Evolutionary conservation across 1,140 invertebrate genomes (phyloP).

Genomic region (Drosophila trapezifrons): DNA sequence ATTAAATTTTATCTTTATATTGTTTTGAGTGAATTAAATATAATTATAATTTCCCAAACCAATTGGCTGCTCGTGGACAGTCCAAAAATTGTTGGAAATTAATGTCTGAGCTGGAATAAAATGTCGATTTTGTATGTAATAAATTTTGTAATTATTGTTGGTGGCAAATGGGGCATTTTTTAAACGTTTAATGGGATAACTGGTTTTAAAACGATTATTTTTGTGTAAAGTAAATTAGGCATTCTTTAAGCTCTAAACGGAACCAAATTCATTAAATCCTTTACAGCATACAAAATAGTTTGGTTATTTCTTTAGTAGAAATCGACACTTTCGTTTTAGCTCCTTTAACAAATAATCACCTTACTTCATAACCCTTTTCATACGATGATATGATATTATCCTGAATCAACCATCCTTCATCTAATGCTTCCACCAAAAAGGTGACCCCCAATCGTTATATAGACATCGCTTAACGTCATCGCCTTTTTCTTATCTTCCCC

Average conservation of each 20-base stretch:
- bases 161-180: slow-evolving; percentile 17
- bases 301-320: no score
- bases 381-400: background rate
- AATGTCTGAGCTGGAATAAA: slow-evolving; percentile 13
- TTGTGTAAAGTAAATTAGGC: slow-evolving; percentile 10
- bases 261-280: background rate
- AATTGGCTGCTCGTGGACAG: slow-evolving; percentile 19
- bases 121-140: slow-evolving; percentile 11
- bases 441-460: slow-evolving; percentile 1
- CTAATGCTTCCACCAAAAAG: background rate
- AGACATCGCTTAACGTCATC: slow-evolving; percentile 22
- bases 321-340: no score
- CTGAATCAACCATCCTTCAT: background rate
- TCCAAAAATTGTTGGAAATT: slow-evolving; percentile 4
- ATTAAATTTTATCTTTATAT: slow-evolving; percentile 69
- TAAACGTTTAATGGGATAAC: slow-evolving; percentile 11
- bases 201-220: slow-evolving; percentile 2
- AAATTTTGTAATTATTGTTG: slow-evolving; percentile 25
- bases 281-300: no score
- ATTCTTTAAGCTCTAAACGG: background rate
- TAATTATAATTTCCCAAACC: slow-evolving; percentile 53
- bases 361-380: no score
- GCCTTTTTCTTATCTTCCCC: slow-evolving; percentile 9
- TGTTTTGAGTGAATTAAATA: slow-evolving; percentile 70
- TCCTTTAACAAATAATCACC: background rate